A percentile compares a stretch with the other conserved stretches of the same genome.
These are phyloP conservation scores for Cancer borealis DNA, from an alignment of 2,888 invertebrate genomes.

Conservation along the genomic window DNA sequence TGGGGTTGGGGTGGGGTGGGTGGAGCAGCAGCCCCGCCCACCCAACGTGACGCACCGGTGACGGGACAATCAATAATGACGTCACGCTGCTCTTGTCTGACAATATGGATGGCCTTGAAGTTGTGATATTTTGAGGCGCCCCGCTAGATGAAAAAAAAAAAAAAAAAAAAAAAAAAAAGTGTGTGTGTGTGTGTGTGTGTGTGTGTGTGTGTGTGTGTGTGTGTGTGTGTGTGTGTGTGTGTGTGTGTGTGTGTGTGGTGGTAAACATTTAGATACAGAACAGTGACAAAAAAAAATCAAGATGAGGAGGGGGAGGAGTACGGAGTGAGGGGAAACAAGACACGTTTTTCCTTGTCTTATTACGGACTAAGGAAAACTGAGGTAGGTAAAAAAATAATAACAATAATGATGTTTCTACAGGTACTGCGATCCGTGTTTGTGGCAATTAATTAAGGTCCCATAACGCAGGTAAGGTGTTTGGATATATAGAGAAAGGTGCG, in stretches of 20 bases:
- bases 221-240: too few species aligned
- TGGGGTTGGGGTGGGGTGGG: neutral
- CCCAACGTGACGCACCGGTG: neutral
- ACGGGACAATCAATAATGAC: conserved; percentile 28
- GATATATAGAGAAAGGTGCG: neutral
- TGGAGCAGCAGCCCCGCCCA: neutral
- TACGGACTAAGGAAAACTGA: too few species aligned
- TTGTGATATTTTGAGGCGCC: neutral
- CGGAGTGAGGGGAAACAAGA: neutral
- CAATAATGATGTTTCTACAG: too few species aligned
- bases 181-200: neutral
- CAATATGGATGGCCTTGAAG: conserved; percentile 33
- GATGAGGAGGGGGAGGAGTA: neutral
- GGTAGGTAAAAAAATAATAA: too few species aligned
- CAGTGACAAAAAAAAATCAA: neutral
- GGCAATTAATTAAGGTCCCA: too few species aligned
- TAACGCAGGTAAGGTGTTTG: neutral
- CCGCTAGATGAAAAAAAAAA: neutral
- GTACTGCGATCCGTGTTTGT: too few species aligned
- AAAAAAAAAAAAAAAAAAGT: neutral
- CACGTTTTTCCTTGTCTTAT: too few species aligned
- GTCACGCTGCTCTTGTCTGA: neutral
- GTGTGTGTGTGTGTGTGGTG: too few species aligned
- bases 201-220: too few species aligned
- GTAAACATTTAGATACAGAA: too few species aligned